A percentile compares a stretch with the other conserved stretches of the same genome.
These are phyloP conservation scores for Lophius americanus DNA, from an alignment of 2,797 vertebrate species.

Conservation along the genomic window DNA sequence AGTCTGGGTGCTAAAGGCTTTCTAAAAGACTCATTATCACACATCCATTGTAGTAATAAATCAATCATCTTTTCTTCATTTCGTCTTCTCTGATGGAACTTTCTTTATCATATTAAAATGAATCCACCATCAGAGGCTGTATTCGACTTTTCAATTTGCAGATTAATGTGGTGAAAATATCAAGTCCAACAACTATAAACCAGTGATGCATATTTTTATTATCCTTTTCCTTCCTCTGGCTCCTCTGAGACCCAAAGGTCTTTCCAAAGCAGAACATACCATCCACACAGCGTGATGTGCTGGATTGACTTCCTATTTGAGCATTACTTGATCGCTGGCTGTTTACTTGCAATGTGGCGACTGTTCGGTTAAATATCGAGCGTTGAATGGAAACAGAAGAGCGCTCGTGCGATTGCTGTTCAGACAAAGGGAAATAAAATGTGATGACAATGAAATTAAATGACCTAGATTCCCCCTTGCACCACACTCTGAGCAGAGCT, in stretches of 20 bases:
- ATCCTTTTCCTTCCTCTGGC: slow-evolving; percentile 17
- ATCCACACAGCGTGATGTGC: neutral
- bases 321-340: slow-evolving; percentile 11
- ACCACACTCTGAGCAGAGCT: slow-evolving; percentile 5
- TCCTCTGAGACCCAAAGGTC: slow-evolving; percentile 20
- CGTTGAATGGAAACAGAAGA: neutral
- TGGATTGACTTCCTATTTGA: neutral
- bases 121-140: slow-evolving; percentile 19
- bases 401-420: neutral
- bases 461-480: slow-evolving; percentile 40
- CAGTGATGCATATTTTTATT: slow-evolving; percentile 13
- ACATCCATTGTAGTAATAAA: too few species aligned
- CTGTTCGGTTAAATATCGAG: slow-evolving; percentile 4
- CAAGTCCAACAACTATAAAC: slow-evolving; percentile 22
- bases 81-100: neutral
- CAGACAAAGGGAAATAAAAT: slow-evolving; percentile 17
- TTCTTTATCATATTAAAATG: slow-evolving; percentile 50
- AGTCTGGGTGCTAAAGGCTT: too few species aligned
- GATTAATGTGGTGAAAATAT: slow-evolving; percentile 35
- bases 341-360: neutral
- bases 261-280: slow-evolving; percentile 14
- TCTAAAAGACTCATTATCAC: too few species aligned
- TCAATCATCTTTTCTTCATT: too few species aligned
- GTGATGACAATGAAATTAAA: slow-evolving; percentile 31
- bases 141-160: slow-evolving; percentile 32